Evolutionary conservation across 2,113 vertebrate genomes (phyloP).

Genomic region (Taurulus bubalis): DNA sequence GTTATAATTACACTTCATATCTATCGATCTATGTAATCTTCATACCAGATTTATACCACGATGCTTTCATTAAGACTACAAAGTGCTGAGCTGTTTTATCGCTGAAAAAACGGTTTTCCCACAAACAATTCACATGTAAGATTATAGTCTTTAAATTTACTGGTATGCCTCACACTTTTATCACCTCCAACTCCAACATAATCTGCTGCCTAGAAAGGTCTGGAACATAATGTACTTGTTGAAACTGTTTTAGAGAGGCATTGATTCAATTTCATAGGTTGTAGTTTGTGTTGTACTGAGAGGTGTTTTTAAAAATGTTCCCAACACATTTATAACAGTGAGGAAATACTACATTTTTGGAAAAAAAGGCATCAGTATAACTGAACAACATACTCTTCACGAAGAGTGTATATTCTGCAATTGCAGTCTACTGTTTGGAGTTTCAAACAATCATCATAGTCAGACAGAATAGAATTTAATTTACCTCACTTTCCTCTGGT

Average conservation of each 20-base stretch:
- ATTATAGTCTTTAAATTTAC: not conserved
- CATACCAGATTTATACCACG: not conserved
- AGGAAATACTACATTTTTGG: not conserved
- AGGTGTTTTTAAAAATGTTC: not conserved
- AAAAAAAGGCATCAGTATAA: not conserved
- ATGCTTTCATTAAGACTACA: not conserved
- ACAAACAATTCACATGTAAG: not conserved
- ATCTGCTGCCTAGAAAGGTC: not conserved
- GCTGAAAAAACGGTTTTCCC: not conserved
- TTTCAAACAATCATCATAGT: not conserved
- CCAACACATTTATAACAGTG: slow-evolving; percentile 6
- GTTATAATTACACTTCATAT: not conserved
- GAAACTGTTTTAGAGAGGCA: not conserved
- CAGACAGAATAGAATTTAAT: not conserved
- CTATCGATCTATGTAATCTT: not conserved
- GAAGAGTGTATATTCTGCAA: not conserved
- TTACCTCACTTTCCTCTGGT: slow-evolving; percentile 46
- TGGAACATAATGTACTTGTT: not conserved
- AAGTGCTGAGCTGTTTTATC: not conserved
- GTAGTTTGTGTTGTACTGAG: not conserved
- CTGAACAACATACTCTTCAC: not conserved
- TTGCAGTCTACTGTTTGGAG: not conserved
- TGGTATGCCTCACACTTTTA: not conserved
- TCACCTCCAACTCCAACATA: not conserved
- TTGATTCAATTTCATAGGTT: not conserved